Evolutionary conservation across 2,888 invertebrate species (phyloP), one percentile per base, ranked within the genome.

Genomic region (Cephalotes varians): DNA sequence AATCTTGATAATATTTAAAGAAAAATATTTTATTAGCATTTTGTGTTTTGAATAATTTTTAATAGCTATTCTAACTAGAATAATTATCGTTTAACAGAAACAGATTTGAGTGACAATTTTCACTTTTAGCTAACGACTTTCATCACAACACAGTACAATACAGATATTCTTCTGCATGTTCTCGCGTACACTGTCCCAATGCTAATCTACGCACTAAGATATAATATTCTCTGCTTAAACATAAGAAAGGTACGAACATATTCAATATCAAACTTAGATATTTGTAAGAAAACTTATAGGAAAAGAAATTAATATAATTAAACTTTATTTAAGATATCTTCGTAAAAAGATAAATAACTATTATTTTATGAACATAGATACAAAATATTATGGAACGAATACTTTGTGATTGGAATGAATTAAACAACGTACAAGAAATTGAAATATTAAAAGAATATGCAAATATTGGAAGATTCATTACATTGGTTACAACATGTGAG

Each of bases 61-160:
- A 0, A 2, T n/a, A 51, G 2, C 7, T 6, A 37, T 18, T 49
- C n/a, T n/a, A n/a, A n/a, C 3, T 1, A 44, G 31, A 15, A 21
- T 7, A 62, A 47, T 65, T 44, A 28, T n/a, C n/a, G n/a, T n/a
- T n/a, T n/a, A n/a, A n/a, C n/a, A n/a, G n/a, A n/a, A n/a, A n/a
- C 40, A 0, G 12, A 12, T n/a, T n/a, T n/a, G 12, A 40, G 0
- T 40, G 12, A n/a, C n/a, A n/a, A n/a, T n/a, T n/a, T n/a, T 40
- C 40, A n/a, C 0, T 83, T 83, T 74, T 74, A 83, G 83, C 5
- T 81, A n/a, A 62, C 37, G 12, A 28, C 28, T 56, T 81, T 81
- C 3, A 21, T 60, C 12, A 83, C 83, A 18, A 31, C n/a, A 47
- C 44, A 65, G 0, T 81, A 62, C 21, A 62, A 18, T 25, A 0